Base-by-base conservation (phyloP, 2,113 vertebrate genomes). In the Ornithorhynchus anatinus region DNA sequence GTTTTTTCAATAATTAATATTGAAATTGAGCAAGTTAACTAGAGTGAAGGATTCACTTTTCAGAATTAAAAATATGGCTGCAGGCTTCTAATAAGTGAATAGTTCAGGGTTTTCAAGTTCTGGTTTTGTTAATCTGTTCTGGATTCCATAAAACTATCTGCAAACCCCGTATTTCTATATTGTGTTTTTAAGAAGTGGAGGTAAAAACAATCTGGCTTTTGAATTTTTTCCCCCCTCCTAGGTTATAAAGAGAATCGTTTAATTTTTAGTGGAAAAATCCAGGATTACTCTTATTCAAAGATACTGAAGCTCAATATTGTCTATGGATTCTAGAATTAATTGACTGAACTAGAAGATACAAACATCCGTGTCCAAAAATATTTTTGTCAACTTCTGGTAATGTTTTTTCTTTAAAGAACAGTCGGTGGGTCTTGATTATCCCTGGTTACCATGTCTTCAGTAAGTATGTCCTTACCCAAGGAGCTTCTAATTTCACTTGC, bases 1-100 rank as follows among this genome's bases (percentile, higher is more conserved):
- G 76, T 84, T 81, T 80, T 56, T 81, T 86, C 54, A 81, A 54
- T 79, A 91, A 88, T 87, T 90, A 87, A 87, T 77, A 86, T 23
- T 77, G 75, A 85, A 90, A 76, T 67, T 81, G 67, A 89, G 85
- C 8, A 17, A 77, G 63, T 74, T 71, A 83, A 84, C 82, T 80
- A 72, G 66, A 80, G 60, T 86, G 59, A 39, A 83, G 72, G 58
- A 83, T 82, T 84, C 85, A 37, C 74, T 79, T 91, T 88, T 15
- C 29, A 82, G 80, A 71, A 86, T 75, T 73, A 69, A 79, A 85
- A 90, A 79, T 84, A 37, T 38, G 85, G 79, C 84, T 86, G 33
- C 50, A 74, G 67, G 84, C 72, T 73, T 66, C 56, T 13, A 33
- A 27, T 56, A 77, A 79, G 37, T 82, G 48, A 86, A 81, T 23